Evolutionary conservation across 2,888 invertebrate genomes (phyloP), one percentile per base, ranked within the genome.

Genomic region (Aspidiotus rigidus): DNA sequence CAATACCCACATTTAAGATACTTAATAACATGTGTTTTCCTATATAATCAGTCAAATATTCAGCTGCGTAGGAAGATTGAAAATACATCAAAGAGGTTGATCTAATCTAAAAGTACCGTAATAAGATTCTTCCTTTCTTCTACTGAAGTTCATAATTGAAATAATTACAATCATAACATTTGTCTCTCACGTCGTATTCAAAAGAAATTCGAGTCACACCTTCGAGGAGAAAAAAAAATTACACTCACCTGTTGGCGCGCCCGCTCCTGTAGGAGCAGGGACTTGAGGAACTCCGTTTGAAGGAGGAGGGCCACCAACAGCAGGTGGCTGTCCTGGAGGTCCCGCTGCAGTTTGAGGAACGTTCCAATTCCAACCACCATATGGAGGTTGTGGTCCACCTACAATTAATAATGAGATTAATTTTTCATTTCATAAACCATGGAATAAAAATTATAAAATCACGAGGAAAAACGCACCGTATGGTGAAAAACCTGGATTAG

Each of bases 291-390:
- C 49, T 49, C 49, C 49, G 6, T 49, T 49, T 11, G 67, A 40
- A 28, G 59, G 41, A 0, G 60, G 42, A 49, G 60, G 28, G 10
- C 44, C 60, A 10, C 67, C 67, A 28, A 55, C 55, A 10, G 66
- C 59, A 7, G 66, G 28, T 3, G 57, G 42, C 2, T 42, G 56
- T 5, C 55, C 15, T 3, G 57, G 42, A 7, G 59, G 56, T n/a
- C 55, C 15, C 1, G 67, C 60, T n/a, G 67, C 44, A 1, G 67
- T 42, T 9, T 57, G 59, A 39, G 57, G 59, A 11, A 59, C 60
- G 40, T 53, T 67, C 67, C 67, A 67, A 42, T 67, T 67, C 67
- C 67, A 67, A 15, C 49, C 59, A 17, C 44, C 59, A 53, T 67
- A 67, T 1, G 59, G 67, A 16, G 67, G 42, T 64, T 64, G 64